Base-by-base conservation (phyloP, 2,797 vertebrate species). In the Aldrovandia affinis region DNA sequence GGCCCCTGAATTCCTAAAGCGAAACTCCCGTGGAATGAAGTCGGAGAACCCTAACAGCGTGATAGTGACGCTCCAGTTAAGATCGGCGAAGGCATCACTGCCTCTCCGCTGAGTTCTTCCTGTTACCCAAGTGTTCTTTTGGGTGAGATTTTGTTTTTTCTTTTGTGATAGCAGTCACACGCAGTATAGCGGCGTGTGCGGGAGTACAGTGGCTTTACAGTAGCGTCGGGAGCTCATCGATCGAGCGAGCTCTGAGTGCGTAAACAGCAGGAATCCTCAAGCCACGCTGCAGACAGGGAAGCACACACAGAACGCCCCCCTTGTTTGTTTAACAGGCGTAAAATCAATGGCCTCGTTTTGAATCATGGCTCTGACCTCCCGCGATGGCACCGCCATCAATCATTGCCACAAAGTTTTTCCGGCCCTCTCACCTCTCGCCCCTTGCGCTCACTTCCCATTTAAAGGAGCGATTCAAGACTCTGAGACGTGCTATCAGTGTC, bases 291-390 rank as follows among this genome's bases (percentile, higher is more conserved):
- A 42, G 42, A 77, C 10, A 14, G 42, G 22, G 42, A 47, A 77
- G 73, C 14, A 77, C 44, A 47, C 73, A 47, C 20, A 77, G 73
- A 77, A 18, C 36, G 36, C 39, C 68, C 68, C 42, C 73, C 73
- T 77, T 77, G 73, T 95, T 94, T 94, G 92, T 94, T 94, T 94
- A 94, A 95, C 94, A 93, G 93, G 92, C 92, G 93, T 87, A 55
- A 90, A 87, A 93, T 94, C 92, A 89, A 95, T 94, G 92, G 93
- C 91, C 88, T 86, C 5, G 81, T 90, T 92, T 93, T 94, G 93
- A 94, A 94, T 95, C 93, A 94, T 94, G 91, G 89, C 89, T 94
- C 86, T 93, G 93, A 95, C 94, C 93, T 93, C 94, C 92, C 42
- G 39, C 79, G 4, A 85, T 94, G 94, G 90, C 94, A 94, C 93